These are phyloP conservation scores for Pyrgus malvae DNA, from an alignment of 2,888 invertebrate species.

Conservation along the genomic window DNA sequence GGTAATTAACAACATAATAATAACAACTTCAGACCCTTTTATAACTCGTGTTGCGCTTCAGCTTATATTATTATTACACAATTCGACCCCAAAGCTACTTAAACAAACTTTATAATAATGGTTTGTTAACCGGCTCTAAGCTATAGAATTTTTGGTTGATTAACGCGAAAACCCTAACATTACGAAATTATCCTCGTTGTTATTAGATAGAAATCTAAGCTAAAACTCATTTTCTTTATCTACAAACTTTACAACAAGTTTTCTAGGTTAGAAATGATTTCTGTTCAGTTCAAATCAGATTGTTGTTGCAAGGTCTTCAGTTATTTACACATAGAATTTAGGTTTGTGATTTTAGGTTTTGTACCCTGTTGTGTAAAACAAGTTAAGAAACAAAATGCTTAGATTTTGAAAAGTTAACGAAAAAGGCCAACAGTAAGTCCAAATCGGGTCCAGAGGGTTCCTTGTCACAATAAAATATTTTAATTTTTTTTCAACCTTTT, in stretches of 20 bases:
- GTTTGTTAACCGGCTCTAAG: constrained; percentile 28
- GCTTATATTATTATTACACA: constrained; percentile 28
- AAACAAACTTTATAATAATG: constrained; percentile 36
- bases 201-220: neutral
- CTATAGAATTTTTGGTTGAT: constrained; percentile 33
- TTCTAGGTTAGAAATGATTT: neutral
- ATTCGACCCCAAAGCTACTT: constrained; percentile 31
- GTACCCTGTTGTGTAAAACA: no score
- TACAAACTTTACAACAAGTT: neutral
- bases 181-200: constrained; percentile 20
- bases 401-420: no score
- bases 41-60: neutral
- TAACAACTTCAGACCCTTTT: neutral
- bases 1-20: neutral
- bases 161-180: constrained; percentile 29
- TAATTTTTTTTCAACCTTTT: no score
- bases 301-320: neutral
- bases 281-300: neutral
- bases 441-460: no score
- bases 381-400: no score
- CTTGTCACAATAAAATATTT: no score
- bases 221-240: neutral
- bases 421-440: no score
- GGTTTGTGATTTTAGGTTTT: neutral
- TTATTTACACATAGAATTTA: neutral